Conservation (phyloP, 1,140 invertebrate genomes). For the Geopemphigus sp. region DNA sequence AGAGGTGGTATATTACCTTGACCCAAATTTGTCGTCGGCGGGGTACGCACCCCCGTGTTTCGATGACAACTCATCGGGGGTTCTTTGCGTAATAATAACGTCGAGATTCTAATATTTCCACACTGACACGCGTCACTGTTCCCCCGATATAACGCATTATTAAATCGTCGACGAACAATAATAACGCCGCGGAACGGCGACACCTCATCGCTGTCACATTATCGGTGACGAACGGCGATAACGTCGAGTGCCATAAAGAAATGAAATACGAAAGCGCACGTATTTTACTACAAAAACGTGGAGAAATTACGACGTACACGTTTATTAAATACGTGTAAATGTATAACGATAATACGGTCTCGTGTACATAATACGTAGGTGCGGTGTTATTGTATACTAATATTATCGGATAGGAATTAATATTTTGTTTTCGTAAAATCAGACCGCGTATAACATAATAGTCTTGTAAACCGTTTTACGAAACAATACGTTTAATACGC, state of each 20-base stretch:
- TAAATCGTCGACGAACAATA: background rate
- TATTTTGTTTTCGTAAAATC: background rate
- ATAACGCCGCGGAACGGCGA: background rate
- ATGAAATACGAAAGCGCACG: background rate
- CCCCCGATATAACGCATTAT: background rate
- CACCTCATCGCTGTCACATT: background rate
- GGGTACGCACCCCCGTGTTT: conserved; percentile 1
- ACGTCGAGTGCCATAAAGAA: conserved; percentile 25
- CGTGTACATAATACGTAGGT: background rate
- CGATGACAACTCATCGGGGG: conserved; percentile 21
- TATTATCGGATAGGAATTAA: background rate
- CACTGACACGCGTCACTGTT: background rate
- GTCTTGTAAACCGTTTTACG: background rate
- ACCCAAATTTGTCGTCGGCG: conserved; percentile 32
- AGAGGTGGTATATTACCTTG: background rate
- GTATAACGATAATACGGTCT: no score
- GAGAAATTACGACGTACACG: background rate
- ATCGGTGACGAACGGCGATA: conserved; percentile 6
- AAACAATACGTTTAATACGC: no score
- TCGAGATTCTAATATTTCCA: background rate
- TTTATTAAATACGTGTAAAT: no score
- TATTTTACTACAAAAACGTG: background rate
- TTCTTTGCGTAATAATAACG: conserved; percentile 16
- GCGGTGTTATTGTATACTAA: background rate
- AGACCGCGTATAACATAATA: background rate